Evolutionary conservation across 2,888 invertebrate species (phyloP).

Genomic region (Ophion obscuratus): DNA sequence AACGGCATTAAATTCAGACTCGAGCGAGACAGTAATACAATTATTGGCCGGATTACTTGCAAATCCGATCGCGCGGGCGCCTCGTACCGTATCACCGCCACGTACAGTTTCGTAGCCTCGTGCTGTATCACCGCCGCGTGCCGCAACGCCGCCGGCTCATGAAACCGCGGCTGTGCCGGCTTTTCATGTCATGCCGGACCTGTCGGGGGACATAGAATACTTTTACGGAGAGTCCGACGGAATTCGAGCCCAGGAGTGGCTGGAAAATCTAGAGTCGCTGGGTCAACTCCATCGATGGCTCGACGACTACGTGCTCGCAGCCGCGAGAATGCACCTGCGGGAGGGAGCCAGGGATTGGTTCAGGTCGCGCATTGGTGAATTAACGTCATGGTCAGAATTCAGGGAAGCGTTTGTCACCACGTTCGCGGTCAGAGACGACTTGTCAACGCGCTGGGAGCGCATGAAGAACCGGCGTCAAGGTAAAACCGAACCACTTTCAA

Average conservation of each 20-base stretch:
- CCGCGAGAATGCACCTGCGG: constrained; percentile 8
- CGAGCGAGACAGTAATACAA: too few relatives aligned
- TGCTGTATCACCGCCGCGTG: too few relatives aligned
- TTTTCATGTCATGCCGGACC: too few relatives aligned
- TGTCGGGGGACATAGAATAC: too few relatives aligned
- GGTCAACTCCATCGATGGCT: constrained; percentile 36
- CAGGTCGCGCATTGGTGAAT: not conserved
- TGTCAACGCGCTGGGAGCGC: not conserved
- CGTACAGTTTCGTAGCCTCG: too few relatives aligned
- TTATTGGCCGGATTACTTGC: too few relatives aligned
- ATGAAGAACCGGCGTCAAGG: not conserved
- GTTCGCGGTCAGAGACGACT: not conserved
- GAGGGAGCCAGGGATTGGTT: constrained; percentile 24
- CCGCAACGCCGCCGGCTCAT: too few relatives aligned
- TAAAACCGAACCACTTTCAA: not conserved
- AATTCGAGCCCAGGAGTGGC: constrained; percentile 22
- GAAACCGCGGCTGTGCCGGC: too few relatives aligned
- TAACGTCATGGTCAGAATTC: not conserved
- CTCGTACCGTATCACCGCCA: too few relatives aligned
- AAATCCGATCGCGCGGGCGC: too few relatives aligned
- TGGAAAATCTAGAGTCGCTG: constrained; percentile 36
- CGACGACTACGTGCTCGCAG: constrained; percentile 10
- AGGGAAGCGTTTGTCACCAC: not conserved
- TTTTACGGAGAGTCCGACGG: too few relatives aligned
- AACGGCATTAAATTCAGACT: too few relatives aligned